A percentile compares a stretch with the other conserved stretches of the same genome.
phyloP scores from a whole-genome alignment of 2,888 invertebrate species.

The Sepioteuthis lessoniana region DNA sequence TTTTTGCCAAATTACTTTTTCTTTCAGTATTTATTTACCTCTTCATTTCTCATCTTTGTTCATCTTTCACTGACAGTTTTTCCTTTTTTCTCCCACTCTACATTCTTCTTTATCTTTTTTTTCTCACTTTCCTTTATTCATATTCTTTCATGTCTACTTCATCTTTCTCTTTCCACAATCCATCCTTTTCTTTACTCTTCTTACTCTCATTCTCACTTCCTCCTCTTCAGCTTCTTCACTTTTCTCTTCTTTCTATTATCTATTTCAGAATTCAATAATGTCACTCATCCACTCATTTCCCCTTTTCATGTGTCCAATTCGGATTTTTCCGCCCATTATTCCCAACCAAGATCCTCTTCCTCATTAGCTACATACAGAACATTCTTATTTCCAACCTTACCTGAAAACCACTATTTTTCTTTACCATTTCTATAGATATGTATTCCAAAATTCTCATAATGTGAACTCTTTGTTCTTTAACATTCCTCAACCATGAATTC shows the following conservation, averaged over 20 bases:
- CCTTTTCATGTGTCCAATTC: conserved; percentile 18
- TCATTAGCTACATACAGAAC: background rate
- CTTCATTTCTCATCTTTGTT: background rate
- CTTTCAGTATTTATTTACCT: background rate
- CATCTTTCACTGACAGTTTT: background rate
- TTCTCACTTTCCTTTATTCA: background rate
- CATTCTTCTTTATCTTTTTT: background rate
- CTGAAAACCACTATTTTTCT: background rate
- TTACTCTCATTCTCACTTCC: background rate
- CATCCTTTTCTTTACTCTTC: background rate
- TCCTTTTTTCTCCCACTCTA: background rate
- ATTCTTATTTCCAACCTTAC: conserved; percentile 33
- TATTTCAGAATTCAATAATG: background rate
- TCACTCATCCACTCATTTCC: conserved; percentile 13
- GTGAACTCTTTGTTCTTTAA: background rate
- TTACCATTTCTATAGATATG: background rate
- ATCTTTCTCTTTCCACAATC: background rate
- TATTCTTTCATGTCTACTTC: background rate
- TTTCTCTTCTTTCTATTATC: background rate
- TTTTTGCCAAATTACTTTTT: background rate
- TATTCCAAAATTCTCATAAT: conserved; percentile 4
- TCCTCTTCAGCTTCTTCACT: background rate
- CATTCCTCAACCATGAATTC: background rate
- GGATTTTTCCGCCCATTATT: conserved; percentile 11
- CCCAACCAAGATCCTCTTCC: background rate